Percentiles rank a stretch among this genome's conserved stretches.
Evolutionary conservation across 2,113 vertebrate genomes (phyloP).

Genomic region (Callaeas wilsoni): DNA sequence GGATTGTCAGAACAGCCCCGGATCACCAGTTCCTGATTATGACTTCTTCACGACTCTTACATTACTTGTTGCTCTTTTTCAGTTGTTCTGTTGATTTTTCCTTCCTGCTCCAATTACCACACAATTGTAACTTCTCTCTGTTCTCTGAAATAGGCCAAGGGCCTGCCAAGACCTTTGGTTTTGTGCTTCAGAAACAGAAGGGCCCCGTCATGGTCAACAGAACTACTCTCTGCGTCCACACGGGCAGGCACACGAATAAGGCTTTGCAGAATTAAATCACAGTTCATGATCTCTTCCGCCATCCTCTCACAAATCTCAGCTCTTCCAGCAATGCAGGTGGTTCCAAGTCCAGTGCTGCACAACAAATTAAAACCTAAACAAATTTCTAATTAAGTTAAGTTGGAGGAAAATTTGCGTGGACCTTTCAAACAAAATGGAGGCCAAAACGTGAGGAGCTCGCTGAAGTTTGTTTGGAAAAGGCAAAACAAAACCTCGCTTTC

Average conservation of each 20-base stretch:
- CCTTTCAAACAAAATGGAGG: not conserved
- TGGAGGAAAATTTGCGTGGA: not conserved
- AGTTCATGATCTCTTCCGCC: not conserved
- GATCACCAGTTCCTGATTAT: not conserved
- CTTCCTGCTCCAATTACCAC: not conserved
- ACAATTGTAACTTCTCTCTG: not conserved
- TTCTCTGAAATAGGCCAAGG: not conserved
- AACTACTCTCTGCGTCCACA: not conserved
- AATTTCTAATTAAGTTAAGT: not conserved
- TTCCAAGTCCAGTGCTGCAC: accelerated
- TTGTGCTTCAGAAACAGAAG: not conserved
- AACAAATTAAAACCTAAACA: not conserved
- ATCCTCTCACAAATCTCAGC: not conserved
- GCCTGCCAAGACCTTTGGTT: not conserved
- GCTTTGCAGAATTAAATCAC: not conserved
- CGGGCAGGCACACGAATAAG: accelerated
- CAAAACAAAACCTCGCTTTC: accelerated
- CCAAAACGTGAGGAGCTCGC: accelerated
- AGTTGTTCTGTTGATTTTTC: not conserved
- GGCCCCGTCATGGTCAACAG: not conserved
- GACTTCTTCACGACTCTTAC: not conserved
- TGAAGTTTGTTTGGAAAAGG: not conserved
- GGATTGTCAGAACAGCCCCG: accelerated
- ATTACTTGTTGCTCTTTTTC: not conserved
- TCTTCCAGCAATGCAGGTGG: not conserved